phyloP scores from a whole-genome alignment of 2,888 invertebrate genomes.

The Baccha elongata region DNA sequence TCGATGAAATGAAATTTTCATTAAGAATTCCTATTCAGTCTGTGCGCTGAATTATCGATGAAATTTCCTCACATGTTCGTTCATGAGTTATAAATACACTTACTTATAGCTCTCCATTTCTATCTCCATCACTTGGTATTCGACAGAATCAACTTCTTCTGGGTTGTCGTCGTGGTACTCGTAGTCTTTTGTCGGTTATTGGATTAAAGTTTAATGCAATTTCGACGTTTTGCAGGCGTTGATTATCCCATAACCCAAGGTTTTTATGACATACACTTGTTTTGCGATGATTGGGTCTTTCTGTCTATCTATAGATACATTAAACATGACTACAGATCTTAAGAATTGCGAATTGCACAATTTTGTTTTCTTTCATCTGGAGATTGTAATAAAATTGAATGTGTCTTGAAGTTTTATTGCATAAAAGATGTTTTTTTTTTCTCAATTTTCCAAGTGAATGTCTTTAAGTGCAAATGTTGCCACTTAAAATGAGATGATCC shows the following conservation, averaged over 20 bases:
- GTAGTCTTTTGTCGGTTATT: conserved; percentile 35
- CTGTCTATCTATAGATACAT: not conserved
- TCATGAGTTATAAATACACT: conserved; percentile 15
- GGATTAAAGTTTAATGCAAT: conserved; percentile 66
- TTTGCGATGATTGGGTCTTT: conserved; percentile 42
- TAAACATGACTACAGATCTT: not conserved
- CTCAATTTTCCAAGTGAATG: conserved; percentile 45
- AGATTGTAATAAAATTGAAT: conserved; percentile 59
- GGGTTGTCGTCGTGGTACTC: not conserved
- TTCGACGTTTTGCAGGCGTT: conserved; percentile 57
- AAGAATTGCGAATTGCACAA: not conserved
- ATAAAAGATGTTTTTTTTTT: conserved; percentile 43
- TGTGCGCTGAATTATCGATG: conserved; percentile 59
- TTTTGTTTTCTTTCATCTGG: conserved; percentile 31
- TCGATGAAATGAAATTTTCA: conserved; percentile 63
- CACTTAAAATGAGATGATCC: conserved; percentile 21
- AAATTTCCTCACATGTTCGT: conserved; percentile 37
- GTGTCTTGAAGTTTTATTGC: conserved; percentile 60
- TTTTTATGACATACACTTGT: conserved; percentile 66
- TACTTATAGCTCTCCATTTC: conserved; percentile 11
- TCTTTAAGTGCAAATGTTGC: conserved; percentile 43
- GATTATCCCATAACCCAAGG: conserved; percentile 62
- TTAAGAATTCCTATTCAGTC: conserved; percentile 62
- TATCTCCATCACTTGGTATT: not conserved
- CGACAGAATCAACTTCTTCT: not conserved